phyloP scores from a whole-genome alignment of 1,140 invertebrate species.

The Agrilus planipennis region DNA sequence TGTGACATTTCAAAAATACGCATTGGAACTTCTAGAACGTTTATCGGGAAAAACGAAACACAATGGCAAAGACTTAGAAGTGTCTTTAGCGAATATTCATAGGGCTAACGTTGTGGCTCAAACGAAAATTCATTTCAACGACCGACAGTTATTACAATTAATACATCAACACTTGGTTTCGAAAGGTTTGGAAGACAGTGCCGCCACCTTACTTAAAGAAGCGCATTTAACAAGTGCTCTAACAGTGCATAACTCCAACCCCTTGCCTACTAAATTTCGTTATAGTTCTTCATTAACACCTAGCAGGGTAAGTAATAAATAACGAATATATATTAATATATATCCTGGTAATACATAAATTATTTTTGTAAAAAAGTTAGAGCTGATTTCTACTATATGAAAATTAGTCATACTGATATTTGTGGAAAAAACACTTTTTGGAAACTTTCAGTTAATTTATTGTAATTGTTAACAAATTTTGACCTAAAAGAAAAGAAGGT shows the following conservation, averaged over 20 bases:
- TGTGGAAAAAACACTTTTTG: no score
- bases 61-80: conserved; percentile 61
- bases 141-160: conserved; percentile 81
- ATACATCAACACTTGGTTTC: conserved; percentile 78
- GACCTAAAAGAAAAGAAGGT: no score
- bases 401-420: no score
- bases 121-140: conserved; percentile 88
- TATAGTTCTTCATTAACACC: conserved; percentile 37
- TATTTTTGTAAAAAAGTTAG: no score
- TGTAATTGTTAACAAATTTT: no score
- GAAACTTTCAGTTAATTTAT: no score
- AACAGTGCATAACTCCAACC: conserved; percentile 32
- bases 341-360: no score
- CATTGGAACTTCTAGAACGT: conserved; percentile 77
- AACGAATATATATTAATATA: no score
- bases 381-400: no score
- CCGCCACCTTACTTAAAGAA: conserved; percentile 61
- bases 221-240: conserved; percentile 43
- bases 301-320: conserved; percentile 26
- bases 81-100: conserved; percentile 74
- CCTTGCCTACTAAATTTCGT: conserved; percentile 42
- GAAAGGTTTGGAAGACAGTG: conserved; percentile 63
- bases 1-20: conserved; percentile 92
- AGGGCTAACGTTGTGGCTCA: conserved; percentile 89
- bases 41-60: conserved; percentile 87